Conservation (phyloP, 2,888 invertebrate species). For the Acronicta leporina region DNA sequence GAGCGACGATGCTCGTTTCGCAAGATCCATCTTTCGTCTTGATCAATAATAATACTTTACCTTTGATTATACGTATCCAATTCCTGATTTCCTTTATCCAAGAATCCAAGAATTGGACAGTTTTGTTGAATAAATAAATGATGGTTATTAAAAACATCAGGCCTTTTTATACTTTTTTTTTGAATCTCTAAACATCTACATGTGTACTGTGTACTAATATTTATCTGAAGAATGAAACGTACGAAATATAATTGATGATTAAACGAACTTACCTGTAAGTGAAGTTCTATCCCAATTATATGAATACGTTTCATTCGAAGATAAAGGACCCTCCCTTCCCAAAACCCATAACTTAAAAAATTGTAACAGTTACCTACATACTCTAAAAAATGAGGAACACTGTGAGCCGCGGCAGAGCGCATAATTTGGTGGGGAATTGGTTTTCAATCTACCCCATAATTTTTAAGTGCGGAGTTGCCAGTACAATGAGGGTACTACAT, state of each 20-base stretch:
- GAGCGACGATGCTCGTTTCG: constrained; percentile 1
- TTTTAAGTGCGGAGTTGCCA: too few species aligned
- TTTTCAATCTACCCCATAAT: too few species aligned
- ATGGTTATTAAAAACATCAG: not conserved
- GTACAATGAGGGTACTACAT: too few species aligned
- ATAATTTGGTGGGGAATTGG: too few species aligned
- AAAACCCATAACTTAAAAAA: not conserved
- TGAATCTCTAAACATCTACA: constrained; percentile 2
- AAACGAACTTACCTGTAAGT: constrained; percentile 25
- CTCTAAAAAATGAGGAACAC: too few species aligned
- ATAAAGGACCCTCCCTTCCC: not conserved
- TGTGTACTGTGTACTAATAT: not conserved
- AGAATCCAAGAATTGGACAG: too few species aligned
- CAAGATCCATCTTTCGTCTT: constrained; percentile 1
- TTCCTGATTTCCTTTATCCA: too few species aligned
- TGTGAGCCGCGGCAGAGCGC: too few species aligned
- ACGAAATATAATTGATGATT: constrained; percentile 18
- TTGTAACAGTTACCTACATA: too few species aligned
- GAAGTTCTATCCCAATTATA: constrained; percentile 26
- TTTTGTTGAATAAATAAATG: constrained; percentile 1
- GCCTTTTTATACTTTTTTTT: not conserved
- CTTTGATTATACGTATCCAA: too few species aligned
- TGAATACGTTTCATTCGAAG: constrained; percentile 20
- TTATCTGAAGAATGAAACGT: constrained; percentile 16
- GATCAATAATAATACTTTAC: not conserved